phyloP scores from a whole-genome alignment of 2,113 vertebrate species.

The Elachura formosa region DNA sequence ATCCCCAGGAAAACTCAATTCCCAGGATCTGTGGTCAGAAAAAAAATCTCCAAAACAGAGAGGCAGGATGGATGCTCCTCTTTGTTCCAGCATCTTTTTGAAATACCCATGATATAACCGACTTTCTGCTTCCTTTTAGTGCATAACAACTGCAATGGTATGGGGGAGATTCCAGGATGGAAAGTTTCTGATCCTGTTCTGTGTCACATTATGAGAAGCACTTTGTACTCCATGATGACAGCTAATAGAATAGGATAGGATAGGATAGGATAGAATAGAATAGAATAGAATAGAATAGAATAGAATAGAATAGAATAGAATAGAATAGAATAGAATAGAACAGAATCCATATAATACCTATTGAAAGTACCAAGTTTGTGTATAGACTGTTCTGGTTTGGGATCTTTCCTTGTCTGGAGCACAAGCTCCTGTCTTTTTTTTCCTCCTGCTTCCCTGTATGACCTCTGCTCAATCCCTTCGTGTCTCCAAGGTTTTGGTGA shows the following conservation, averaged over 20 bases:
- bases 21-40: neutral
- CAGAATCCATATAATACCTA: too few species aligned
- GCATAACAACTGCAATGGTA: neutral
- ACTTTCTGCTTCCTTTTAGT: neutral
- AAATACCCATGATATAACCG: neutral
- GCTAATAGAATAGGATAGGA: too few species aligned
- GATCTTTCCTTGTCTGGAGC: neutral
- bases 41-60: neutral
- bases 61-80: neutral
- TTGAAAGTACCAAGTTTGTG: neutral
- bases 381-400: neutral
- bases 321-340: too few species aligned
- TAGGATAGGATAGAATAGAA: too few species aligned
- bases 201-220: neutral
- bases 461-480: neutral
- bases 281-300: too few species aligned
- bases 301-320: too few species aligned
- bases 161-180: neutral
- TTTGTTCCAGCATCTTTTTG: neutral
- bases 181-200: neutral
- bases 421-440: fast-evolving
- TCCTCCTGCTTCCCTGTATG: neutral
- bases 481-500: neutral
- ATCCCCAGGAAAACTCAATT: neutral
- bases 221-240: neutral